phyloP scores from a whole-genome alignment of 1,140 invertebrate species.

The Sarcophaga bullata region DNA sequence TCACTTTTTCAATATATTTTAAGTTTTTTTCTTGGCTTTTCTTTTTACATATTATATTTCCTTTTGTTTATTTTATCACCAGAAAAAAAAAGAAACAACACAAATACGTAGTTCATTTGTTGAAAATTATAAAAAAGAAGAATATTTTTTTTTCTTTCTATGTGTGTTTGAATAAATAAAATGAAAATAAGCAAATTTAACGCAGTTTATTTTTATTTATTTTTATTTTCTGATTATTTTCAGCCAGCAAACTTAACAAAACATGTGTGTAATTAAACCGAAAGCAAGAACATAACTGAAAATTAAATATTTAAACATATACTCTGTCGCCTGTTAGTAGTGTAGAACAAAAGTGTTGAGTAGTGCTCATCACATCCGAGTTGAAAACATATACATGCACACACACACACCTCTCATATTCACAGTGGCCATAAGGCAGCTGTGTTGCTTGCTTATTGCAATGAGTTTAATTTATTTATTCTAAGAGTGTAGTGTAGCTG shows the following conservation, averaged over 20 bases:
- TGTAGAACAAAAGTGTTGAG: background rate
- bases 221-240: background rate
- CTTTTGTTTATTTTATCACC: no score
- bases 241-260: slow-evolving; percentile 23
- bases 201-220: slow-evolving; percentile 12
- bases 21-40: background rate
- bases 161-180: slow-evolving; percentile 3
- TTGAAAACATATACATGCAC: background rate
- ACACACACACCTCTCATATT: background rate
- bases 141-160: background rate
- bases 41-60: background rate
- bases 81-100: background rate
- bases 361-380: background rate
- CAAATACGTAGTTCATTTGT: background rate
- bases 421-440: background rate
- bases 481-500: slow-evolving; percentile 1
- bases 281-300: slow-evolving; percentile 39
- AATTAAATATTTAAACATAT: slow-evolving; percentile 10
- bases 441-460: background rate
- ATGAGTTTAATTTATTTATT: background rate
- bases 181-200: slow-evolving; percentile 15
- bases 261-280: slow-evolving; percentile 32
- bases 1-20: background rate
- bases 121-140: no score
- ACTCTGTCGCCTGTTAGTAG: background rate